phyloP scores from a whole-genome alignment of 1,140 invertebrate genomes.

The Nautilus pompilius region DNA sequence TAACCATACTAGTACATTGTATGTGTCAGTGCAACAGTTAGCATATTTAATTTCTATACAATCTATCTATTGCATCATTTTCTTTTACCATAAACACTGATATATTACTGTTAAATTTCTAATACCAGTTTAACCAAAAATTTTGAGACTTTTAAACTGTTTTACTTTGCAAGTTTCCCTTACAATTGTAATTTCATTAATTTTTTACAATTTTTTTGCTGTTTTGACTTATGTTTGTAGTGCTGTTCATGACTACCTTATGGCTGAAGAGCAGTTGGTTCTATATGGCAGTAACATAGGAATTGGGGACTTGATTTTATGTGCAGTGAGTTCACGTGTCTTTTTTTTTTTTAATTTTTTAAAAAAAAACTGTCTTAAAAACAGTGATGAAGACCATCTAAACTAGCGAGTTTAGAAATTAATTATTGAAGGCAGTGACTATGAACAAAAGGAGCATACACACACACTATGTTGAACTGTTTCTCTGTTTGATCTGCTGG shows the following conservation, averaged over 20 bases:
- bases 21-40: too few species aligned
- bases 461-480: neutral
- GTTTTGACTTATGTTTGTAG: too few species aligned
- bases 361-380: neutral
- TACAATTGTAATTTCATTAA: neutral
- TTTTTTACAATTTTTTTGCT: slow-evolving; percentile 6
- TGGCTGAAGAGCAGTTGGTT: slow-evolving; percentile 66
- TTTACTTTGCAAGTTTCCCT: neutral
- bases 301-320: slow-evolving; percentile 76
- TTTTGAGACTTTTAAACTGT: neutral
- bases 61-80: neutral
- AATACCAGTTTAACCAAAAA: neutral
- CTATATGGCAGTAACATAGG: slow-evolving; percentile 73
- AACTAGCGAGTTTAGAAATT: neutral
- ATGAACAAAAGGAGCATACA: neutral
- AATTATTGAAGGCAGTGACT: neutral
- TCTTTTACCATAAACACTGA: neutral
- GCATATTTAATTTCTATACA: neutral
- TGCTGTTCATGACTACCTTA: slow-evolving; percentile 66
- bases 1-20: too few species aligned
- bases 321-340: slow-evolving; percentile 61
- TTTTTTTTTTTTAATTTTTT: neutral
- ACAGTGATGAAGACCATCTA: neutral
- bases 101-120: too few species aligned
- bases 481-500: neutral